A percentile compares a stretch with the other conserved stretches of the same genome.
Conservation (phyloP, 2,797 vertebrate genomes). For the Hydrolagus colliei region DNA sequence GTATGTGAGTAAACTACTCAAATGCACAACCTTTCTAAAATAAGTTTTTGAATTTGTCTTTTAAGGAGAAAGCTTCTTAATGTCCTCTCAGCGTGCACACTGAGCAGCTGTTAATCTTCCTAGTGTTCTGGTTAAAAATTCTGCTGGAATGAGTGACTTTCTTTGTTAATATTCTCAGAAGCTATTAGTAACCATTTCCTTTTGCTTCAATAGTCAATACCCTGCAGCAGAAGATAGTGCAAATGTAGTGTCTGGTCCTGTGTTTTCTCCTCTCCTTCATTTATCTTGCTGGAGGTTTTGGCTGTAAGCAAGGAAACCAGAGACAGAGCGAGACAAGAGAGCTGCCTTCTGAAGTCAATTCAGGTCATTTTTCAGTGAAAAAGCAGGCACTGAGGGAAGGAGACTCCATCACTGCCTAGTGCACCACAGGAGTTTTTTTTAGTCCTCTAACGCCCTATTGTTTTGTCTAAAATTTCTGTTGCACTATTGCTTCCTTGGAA, state of each 20-base stretch:
- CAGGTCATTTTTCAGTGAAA: constrained; percentile 13
- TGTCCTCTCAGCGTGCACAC: neutral
- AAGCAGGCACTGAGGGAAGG: neutral
- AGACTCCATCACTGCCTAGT: neutral
- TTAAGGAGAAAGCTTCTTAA: neutral
- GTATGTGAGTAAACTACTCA: neutral
- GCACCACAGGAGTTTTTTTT: neutral
- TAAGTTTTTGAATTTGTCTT: neutral
- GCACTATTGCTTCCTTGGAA: constrained; percentile 6
- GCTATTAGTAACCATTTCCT: constrained; percentile 2
- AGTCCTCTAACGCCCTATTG: neutral
- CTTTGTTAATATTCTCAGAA: neutral
- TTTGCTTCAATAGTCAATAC: constrained; percentile 6
- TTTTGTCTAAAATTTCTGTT: constrained; percentile 7
- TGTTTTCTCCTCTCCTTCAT: neutral
- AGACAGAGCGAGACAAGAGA: neutral
- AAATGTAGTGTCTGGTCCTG: constrained; percentile 4
- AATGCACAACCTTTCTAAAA: neutral
- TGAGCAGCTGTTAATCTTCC: neutral
- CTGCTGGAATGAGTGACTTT: neutral
- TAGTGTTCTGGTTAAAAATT: neutral
- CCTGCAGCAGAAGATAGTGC: constrained; percentile 12
- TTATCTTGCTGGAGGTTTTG: constrained; percentile 13
- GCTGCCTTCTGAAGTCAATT: constrained; percentile 19
- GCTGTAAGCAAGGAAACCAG: constrained; percentile 12